Base-by-base conservation (phyloP, 2,888 invertebrate species). In the Leptopilina drosophilae region DNA sequence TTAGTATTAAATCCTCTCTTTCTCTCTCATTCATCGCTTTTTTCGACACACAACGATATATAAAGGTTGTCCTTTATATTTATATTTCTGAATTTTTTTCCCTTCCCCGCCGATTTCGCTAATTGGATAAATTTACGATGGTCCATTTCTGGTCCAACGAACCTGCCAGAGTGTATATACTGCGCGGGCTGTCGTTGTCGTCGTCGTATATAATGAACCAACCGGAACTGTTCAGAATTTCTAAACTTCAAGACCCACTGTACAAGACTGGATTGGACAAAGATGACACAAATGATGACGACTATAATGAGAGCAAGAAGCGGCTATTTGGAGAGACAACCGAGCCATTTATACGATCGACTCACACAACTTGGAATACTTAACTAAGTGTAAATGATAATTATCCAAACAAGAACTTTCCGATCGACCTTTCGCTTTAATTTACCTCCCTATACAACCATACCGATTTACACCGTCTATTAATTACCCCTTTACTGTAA, bases 111-210 rank as follows among this genome's bases (percentile, higher is more conserved):
- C 84, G 83, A 86, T 86, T 86, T 81, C 82, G 83, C 87, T 90
- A 90, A 90, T 90, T 90, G 89, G 88, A 77, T 85, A 86, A 88
- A 88, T 90, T 89, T 89, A 90, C 87, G 89, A 90, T 84, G 42
- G 69, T 12, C 15, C 73, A 69, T 59, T 78, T 73, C 73, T 73
- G 73, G 56, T 56, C 73, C 73, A 20, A 56, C 73, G n/a, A 73
- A 56, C n/a, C 73, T 73, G 9, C 12, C 9, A 46, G 5, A 5
- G 46, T 33, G 33, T 33, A 33, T 46, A 46, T 73, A 53, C 65
- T 66, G 78, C 46, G 78, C 77, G 79, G 80, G 84, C 3, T 33
- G 33, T 33, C 33, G 33, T 33, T 33, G 33, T 33, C 33, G 33
- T 33, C 33, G 33, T 33, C 42, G 42, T 42, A 42, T 84, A 62